Evolutionary conservation across 2,888 invertebrate species (phyloP).

Genomic region (Romanomermis culicivorax): DNA sequence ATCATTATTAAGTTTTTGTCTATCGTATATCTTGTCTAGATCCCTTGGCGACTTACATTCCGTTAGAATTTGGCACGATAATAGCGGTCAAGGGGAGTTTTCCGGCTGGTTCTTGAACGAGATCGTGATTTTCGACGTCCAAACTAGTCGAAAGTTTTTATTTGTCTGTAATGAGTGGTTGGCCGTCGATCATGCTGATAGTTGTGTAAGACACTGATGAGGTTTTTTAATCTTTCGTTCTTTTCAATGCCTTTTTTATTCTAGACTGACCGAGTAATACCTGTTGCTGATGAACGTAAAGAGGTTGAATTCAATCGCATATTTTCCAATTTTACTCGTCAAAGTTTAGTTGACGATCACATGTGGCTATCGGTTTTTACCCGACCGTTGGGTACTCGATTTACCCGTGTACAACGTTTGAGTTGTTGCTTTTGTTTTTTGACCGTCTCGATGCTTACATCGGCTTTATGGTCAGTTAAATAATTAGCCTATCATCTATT

Average conservation of each 20-base stretch:
- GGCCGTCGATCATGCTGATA: conserved; percentile 36
- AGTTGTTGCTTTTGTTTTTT: conserved; percentile 35
- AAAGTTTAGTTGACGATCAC: conserved; percentile 34
- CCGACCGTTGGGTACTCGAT: conserved; percentile 34
- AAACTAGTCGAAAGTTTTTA: conserved; percentile 22
- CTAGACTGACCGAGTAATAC: conserved; percentile 35
- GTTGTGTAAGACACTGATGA: conserved; percentile 13
- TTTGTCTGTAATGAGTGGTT: conserved; percentile 35
- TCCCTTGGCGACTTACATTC: conserved; percentile 33
- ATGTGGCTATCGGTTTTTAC: conserved; percentile 37
- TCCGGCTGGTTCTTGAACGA: conserved; percentile 34
- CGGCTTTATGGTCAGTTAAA: conserved; percentile 36
- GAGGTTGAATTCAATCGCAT: conserved; percentile 33
- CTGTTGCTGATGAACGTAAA: conserved; percentile 33
- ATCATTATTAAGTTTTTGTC: too few species aligned
- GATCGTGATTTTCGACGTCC: conserved; percentile 33
- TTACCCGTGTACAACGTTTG: conserved; percentile 34
- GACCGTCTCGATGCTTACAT: conserved; percentile 35
- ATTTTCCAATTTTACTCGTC: conserved; percentile 30
- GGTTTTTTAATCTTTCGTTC: not conserved
- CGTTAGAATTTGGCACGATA: conserved; percentile 36
- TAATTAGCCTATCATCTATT: too few species aligned
- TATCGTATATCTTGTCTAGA: too few species aligned
- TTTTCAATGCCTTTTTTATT: conserved; percentile 1
- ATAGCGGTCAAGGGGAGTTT: conserved; percentile 31